Conservation (phyloP, 1,140 invertebrate species). For the Linepithema humile region DNA sequence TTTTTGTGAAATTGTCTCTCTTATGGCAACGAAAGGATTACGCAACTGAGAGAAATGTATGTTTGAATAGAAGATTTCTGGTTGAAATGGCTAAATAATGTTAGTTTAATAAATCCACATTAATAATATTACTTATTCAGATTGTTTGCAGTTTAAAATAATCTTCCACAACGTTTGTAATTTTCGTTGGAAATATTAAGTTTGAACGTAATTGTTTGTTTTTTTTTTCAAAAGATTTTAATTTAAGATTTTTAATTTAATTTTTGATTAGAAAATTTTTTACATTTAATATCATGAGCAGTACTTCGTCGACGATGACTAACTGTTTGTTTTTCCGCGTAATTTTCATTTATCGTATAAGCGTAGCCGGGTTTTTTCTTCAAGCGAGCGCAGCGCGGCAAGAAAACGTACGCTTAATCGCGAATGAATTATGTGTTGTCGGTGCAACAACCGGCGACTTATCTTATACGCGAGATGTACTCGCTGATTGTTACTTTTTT, state of each 20-base stretch:
- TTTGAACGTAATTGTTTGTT: not conserved
- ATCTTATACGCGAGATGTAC: constrained; percentile 18
- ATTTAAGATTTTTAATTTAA: not conserved
- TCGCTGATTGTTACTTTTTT: not conserved
- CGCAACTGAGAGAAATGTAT: not conserved
- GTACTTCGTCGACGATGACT: not conserved
- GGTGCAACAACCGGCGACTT: not conserved
- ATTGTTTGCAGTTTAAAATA: not conserved
- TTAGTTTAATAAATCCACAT: not conserved
- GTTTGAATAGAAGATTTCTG: not conserved
- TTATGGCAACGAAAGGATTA: not conserved
- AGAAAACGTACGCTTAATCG: constrained; percentile 15
- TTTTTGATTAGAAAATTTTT: not conserved
- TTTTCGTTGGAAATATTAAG: not conserved
- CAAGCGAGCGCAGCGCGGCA: too few relatives aligned
- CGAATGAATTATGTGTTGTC: constrained; percentile 7
- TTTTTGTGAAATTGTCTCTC: not conserved
- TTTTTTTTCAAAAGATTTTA: not conserved
- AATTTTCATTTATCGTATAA: not conserved
- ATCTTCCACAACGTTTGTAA: not conserved
- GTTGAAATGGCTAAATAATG: not conserved
- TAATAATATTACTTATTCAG: not conserved
- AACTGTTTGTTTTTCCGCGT: not conserved
- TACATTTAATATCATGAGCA: not conserved
- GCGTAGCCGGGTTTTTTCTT: not conserved